These are phyloP conservation scores for Cataglyphis albicans DNA, from an alignment of 2,888 invertebrate species.

Conservation along the genomic window DNA sequence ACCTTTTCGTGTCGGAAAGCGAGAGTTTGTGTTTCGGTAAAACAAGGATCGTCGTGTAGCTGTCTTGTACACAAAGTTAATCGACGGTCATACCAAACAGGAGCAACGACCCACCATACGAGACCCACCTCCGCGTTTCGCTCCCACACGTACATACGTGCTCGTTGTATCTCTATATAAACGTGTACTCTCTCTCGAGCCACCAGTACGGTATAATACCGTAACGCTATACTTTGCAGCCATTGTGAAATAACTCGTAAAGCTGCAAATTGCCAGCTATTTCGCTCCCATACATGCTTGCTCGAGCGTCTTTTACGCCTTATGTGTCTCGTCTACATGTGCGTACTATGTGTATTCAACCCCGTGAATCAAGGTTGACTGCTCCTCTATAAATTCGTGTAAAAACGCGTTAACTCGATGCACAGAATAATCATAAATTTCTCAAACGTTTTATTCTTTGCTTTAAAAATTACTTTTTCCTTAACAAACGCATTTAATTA, in stretches of 20 bases:
- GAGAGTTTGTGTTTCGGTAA: constrained; percentile 51
- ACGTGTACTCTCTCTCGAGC: constrained; percentile 54
- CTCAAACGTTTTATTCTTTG: not conserved
- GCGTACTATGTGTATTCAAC: constrained; percentile 38
- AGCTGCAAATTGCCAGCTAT: constrained; percentile 86
- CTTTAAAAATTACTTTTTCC: not conserved
- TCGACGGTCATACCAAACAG: constrained; percentile 27
- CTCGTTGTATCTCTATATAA: not conserved
- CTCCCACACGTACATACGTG: not conserved
- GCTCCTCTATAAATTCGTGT: constrained; percentile 24
- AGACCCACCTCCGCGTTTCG: not conserved
- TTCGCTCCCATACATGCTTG: constrained; percentile 77
- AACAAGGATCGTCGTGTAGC: constrained; percentile 19
- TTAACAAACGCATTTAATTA: not conserved
- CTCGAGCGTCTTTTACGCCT: constrained; percentile 63
- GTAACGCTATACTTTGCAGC: constrained; percentile 85
- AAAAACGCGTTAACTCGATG: constrained; percentile 4
- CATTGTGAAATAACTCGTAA: constrained; percentile 86
- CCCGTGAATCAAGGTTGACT: constrained; percentile 38
- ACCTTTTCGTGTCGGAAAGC: not conserved
- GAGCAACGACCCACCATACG: not conserved
- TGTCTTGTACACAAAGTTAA: constrained; percentile 34
- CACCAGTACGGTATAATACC: constrained; percentile 77
- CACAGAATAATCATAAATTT: not conserved
- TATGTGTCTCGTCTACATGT: constrained; percentile 19